A percentile compares a stretch with the other conserved stretches of the same genome.
Conservation (phyloP, 2,888 invertebrate species). For the Dyspetes luteomarginatus region DNA sequence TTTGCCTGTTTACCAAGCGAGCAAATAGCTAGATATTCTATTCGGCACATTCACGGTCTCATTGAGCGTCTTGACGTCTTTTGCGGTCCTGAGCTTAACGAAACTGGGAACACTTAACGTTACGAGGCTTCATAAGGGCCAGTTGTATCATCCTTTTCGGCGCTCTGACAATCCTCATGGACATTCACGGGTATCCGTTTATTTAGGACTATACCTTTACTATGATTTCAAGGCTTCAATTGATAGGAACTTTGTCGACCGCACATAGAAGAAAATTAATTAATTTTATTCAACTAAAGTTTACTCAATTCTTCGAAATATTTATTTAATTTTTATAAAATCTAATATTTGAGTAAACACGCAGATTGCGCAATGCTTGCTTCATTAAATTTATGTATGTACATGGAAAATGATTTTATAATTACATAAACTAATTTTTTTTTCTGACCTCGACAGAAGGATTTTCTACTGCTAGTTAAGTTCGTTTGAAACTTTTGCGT, state of each 20-base stretch:
- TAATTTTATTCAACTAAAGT: not conserved
- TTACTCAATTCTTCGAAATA: not conserved
- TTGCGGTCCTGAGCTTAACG: constrained; percentile 30
- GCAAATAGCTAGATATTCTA: constrained; percentile 73
- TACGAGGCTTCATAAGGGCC: constrained; percentile 22
- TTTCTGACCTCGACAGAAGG: too few species aligned
- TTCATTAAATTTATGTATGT: too few species aligned
- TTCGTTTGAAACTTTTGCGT: too few species aligned
- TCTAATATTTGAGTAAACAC: too few species aligned
- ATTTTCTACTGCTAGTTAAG: too few species aligned
- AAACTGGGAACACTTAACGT: constrained; percentile 39
- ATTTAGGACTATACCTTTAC: constrained; percentile 66
- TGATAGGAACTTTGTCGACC: constrained; percentile 62
- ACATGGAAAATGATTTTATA: too few species aligned
- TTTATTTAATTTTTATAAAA: too few species aligned
- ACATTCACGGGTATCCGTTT: constrained; percentile 54
- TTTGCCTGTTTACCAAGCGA: constrained; percentile 74
- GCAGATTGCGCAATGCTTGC: too few species aligned
- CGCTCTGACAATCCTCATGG: constrained; percentile 18
- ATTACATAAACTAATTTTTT: too few species aligned
- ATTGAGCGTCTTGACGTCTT: constrained; percentile 25
- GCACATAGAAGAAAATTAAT: not conserved
- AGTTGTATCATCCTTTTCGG: constrained; percentile 45
- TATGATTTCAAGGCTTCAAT: constrained; percentile 63
- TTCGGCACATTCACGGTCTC: not conserved